Evolutionary conservation across 2,888 invertebrate genomes (phyloP).

Genomic region (Tinea semifulvella): DNA sequence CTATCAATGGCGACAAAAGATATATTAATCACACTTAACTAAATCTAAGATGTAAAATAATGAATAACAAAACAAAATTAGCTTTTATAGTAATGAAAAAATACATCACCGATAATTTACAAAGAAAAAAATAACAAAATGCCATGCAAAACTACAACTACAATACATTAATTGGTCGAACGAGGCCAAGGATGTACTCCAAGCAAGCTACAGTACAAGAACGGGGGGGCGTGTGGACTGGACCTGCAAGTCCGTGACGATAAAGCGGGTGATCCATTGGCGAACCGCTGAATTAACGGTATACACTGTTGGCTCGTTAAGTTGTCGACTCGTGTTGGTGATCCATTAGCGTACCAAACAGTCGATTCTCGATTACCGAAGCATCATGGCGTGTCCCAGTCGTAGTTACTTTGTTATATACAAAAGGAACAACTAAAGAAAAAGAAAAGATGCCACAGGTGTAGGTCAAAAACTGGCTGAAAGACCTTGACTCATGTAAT

Average conservation of each 20-base stretch:
- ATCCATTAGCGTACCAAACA: neutral
- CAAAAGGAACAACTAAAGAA: no score
- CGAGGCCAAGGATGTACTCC: conserved; percentile 3
- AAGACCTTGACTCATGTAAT: no score
- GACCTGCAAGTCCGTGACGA: conserved; percentile 1
- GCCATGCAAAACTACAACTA: neutral
- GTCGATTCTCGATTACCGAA: neutral
- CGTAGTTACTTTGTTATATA: no score
- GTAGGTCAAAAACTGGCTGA: no score
- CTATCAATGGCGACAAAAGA: no score
- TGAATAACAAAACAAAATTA: no score
- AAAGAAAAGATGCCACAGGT: no score
- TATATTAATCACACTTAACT: no score
- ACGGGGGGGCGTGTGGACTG: neutral
- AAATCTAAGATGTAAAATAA: no score
- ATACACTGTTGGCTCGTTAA: neutral
- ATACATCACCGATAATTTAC: no score
- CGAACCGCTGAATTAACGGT: neutral
- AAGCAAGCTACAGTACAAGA: neutral
- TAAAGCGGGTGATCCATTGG: neutral
- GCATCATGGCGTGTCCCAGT: neutral
- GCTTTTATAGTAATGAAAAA: no score
- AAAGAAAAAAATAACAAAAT: neutral
- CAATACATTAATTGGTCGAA: conserved; percentile 1
- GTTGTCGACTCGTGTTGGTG: neutral